phyloP scores from a whole-genome alignment of 2,888 invertebrate species.

The Heteromyza rotundicornis region DNA sequence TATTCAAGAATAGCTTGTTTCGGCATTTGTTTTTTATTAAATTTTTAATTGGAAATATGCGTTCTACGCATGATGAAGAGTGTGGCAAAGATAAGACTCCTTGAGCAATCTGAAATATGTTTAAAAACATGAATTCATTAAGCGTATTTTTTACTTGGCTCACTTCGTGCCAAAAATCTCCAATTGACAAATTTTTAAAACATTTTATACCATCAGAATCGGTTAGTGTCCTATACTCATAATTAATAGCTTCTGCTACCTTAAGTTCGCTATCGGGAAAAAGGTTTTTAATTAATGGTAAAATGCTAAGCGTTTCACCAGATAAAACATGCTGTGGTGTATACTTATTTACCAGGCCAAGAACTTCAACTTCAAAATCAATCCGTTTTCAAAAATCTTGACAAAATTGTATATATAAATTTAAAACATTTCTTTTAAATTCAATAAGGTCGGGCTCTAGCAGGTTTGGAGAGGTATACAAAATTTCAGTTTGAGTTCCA shows the following conservation, averaged over 20 bases:
- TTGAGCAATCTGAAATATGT: slow-evolving; percentile 22
- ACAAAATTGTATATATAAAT: slow-evolving; percentile 16
- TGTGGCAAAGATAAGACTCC: slow-evolving; percentile 22
- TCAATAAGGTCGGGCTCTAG: not conserved
- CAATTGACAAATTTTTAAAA: slow-evolving; percentile 13
- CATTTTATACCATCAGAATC: slow-evolving; percentile 14
- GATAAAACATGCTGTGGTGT: slow-evolving; percentile 11
- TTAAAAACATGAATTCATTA: slow-evolving; percentile 14
- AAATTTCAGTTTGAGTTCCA: slow-evolving; percentile 10
- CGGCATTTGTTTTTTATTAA: slow-evolving; percentile 24
- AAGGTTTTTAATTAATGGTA: slow-evolving; percentile 10
- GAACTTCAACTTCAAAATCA: slow-evolving; percentile 14
- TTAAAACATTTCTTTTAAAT: slow-evolving; percentile 5
- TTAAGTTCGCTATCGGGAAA: slow-evolving; percentile 18
- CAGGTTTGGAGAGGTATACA: slow-evolving; percentile 4
- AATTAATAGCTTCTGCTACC: slow-evolving; percentile 18
- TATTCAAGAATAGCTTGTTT: not conserved
- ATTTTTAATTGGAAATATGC: slow-evolving; percentile 21
- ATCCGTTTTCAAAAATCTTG: slow-evolving; percentile 9
- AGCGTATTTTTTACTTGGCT: slow-evolving; percentile 13
- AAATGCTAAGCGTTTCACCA: slow-evolving; percentile 15
- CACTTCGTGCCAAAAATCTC: slow-evolving; percentile 19
- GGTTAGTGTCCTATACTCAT: slow-evolving; percentile 19
- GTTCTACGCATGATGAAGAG: slow-evolving; percentile 7
- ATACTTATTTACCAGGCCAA: slow-evolving; percentile 13